Conservation (phyloP, 2,888 invertebrate species). For the Colostygia pectinataria region DNA sequence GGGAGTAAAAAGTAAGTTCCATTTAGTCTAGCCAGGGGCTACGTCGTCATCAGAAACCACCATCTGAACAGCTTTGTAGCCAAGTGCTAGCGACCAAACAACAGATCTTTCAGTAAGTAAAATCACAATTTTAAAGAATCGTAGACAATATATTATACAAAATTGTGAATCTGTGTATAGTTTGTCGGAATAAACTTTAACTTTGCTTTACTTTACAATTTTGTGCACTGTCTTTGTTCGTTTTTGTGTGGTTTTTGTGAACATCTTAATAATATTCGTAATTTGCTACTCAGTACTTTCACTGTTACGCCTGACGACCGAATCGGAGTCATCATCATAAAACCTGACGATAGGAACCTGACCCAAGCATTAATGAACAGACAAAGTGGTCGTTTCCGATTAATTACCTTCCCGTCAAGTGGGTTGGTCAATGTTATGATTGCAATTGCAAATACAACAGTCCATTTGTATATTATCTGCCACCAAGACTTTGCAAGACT, state of each 20-base stretch:
- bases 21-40: no score
- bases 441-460: conserved; percentile 20
- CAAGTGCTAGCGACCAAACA: no score
- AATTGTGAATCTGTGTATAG: no score
- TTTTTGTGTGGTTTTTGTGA: neutral
- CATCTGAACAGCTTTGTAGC: no score
- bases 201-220: no score
- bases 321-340: conserved; percentile 20
- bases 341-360: conserved; percentile 25
- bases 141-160: no score
- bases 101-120: no score
- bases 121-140: no score
- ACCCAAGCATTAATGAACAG: conserved; percentile 31
- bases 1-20: no score
- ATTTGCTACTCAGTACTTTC: neutral
- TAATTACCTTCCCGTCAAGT: conserved; percentile 25
- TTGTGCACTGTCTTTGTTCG: no score
- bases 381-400: conserved; percentile 26
- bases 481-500: conserved; percentile 3
- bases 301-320: neutral
- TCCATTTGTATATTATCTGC: conserved; percentile 13
- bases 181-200: no score
- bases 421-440: conserved; percentile 23
- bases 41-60: no score
- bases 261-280: neutral